Percentiles rank a stretch among this genome's conserved stretches.
Conservation (phyloP, 2,113 vertebrate species). For the Scopus umbretta region DNA sequence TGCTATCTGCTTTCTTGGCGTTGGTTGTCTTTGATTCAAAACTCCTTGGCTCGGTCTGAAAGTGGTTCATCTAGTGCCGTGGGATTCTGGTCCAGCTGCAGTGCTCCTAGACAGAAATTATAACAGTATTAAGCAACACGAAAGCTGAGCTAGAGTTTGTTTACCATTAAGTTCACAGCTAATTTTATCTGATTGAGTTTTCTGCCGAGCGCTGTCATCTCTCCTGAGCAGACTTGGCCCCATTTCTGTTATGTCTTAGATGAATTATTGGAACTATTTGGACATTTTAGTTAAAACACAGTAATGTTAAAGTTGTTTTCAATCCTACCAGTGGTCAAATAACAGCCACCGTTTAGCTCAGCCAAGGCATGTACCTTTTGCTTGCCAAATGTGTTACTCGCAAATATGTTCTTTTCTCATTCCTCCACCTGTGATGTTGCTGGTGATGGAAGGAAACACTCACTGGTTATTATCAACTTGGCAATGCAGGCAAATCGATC, state of each 20-base stretch:
- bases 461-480: background rate
- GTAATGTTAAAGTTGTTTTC: background rate
- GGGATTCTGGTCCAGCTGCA: background rate
- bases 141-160: background rate
- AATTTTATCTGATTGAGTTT: background rate
- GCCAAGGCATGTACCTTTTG: background rate
- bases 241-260: background rate
- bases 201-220: background rate
- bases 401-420: background rate
- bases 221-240: constrained; percentile 14
- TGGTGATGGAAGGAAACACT: background rate
- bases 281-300: background rate
- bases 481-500: background rate
- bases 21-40: fast-evolving
- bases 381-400: constrained; percentile 20
- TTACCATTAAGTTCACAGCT: background rate
- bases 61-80: background rate
- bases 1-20: too few species aligned
- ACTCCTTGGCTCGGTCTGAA: background rate
- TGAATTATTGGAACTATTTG: constrained; percentile 9
- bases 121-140: background rate
- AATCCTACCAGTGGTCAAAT: background rate
- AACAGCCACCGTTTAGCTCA: background rate
- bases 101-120: background rate
- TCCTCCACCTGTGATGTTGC: background rate